Conservation (phyloP, 92 coral and sea anemone genomes). For the Zoanthus solanderi region DNA sequence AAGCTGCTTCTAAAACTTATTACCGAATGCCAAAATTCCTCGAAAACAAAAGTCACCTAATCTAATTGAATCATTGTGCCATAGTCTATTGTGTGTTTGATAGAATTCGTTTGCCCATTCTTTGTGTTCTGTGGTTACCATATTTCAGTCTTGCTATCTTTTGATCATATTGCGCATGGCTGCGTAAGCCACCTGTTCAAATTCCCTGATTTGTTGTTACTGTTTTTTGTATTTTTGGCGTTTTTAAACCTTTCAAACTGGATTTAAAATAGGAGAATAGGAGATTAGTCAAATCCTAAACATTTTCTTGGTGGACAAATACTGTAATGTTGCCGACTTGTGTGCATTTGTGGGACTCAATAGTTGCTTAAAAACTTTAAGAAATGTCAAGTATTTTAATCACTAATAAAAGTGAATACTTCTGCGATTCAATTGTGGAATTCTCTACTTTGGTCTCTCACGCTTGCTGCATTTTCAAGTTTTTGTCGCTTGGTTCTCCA, state of each 20-base stretch:
- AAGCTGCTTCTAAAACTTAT: background rate
- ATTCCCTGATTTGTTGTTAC: background rate
- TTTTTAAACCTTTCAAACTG: constrained; percentile 15
- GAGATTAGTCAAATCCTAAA: background rate
- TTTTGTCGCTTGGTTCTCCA: background rate
- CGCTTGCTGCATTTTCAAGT: background rate
- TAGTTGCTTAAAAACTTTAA: background rate
- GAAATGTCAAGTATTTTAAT: constrained; percentile 27
- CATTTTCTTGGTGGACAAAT: background rate
- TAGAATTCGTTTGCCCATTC: background rate
- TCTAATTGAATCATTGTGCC: background rate
- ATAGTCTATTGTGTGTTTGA: background rate
- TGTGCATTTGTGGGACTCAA: background rate
- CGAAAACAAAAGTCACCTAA: constrained; percentile 19
- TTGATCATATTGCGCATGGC: constrained; percentile 12
- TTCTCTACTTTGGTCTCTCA: background rate
- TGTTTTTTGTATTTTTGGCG: constrained; percentile 26
- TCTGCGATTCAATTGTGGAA: background rate
- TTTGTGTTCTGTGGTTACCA: background rate
- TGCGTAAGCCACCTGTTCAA: constrained; percentile 24
- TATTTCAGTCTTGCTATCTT: constrained; percentile 6
- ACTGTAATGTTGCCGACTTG: constrained; percentile 15
- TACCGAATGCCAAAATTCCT: background rate
- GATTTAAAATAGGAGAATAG: background rate
- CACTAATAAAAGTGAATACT: constrained; percentile 5